A percentile compares a stretch with the other conserved stretches of the same genome.
phyloP scores from a whole-genome alignment of 2,113 vertebrate species.

The Canis aureus region DNA sequence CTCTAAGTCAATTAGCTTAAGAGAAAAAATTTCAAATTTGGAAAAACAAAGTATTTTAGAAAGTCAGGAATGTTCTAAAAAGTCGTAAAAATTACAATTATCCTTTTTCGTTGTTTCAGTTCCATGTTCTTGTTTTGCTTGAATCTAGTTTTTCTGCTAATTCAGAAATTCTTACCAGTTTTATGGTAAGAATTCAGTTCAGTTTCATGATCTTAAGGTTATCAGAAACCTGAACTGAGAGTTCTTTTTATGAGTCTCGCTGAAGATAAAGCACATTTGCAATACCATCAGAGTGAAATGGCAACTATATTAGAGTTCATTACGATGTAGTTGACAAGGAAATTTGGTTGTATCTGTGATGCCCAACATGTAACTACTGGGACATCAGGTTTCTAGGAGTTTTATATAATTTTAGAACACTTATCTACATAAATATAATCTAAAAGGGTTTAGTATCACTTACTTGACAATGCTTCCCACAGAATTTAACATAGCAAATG shows the following conservation, averaged over 20 bases:
- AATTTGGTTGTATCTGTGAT: background rate
- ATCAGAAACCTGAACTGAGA: background rate
- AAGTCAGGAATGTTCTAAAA: background rate
- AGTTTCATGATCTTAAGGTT: background rate
- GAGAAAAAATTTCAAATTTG: background rate
- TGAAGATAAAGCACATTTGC: background rate
- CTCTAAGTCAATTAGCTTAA: background rate
- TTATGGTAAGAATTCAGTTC: background rate
- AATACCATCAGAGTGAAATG: background rate
- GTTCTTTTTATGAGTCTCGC: background rate
- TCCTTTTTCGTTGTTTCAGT: background rate
- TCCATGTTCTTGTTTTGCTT: background rate
- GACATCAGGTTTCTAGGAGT: background rate
- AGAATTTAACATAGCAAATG: no score
- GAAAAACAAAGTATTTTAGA: background rate
- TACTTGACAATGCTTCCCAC: background rate
- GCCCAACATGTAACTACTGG: background rate
- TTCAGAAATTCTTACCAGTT: background rate
- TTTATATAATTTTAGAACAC: background rate
- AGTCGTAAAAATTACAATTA: background rate
- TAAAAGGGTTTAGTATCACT: background rate
- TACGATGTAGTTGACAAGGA: background rate
- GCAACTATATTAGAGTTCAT: background rate
- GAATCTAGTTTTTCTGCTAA: background rate
- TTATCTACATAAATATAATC: background rate